Conservation (phyloP, 2,888 invertebrate genomes). For the Apomyelois bistriatella region DNA sequence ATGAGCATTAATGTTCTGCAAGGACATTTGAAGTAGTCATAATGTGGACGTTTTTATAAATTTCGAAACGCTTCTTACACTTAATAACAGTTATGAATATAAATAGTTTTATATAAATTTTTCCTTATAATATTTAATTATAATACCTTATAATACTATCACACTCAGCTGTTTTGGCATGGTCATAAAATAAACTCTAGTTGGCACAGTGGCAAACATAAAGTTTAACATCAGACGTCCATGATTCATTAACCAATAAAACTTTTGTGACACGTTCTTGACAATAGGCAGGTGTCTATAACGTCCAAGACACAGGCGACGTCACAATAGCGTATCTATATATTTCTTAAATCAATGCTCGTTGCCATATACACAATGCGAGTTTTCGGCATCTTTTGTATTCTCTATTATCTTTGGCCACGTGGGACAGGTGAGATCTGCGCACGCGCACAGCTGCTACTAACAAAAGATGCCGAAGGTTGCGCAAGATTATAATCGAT, state of each 20-base stretch:
- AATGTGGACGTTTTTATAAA: no score
- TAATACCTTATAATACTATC: not conserved
- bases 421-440: constrained; percentile 70
- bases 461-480: constrained; percentile 57
- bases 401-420: constrained; percentile 62
- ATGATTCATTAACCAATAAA: constrained; percentile 11
- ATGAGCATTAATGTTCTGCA: no score
- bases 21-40: no score
- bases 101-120: no score
- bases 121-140: no score
- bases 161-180: not conserved
- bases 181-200: not conserved
- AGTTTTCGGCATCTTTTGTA: constrained; percentile 55
- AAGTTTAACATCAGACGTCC: not conserved
- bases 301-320: not conserved
- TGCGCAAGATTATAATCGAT: constrained; percentile 76
- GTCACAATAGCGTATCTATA: constrained; percentile 16
- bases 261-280: not conserved
- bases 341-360: constrained; percentile 65
- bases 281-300: constrained; percentile 20
- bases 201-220: constrained; percentile 2
- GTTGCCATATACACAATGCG: constrained; percentile 47
- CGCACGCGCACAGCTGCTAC: constrained; percentile 74
- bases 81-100: no score
- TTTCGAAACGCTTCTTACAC: no score